Evolutionary conservation across 2,797 vertebrate genomes (phyloP).

Genomic region (Fringilla coelebs): DNA sequence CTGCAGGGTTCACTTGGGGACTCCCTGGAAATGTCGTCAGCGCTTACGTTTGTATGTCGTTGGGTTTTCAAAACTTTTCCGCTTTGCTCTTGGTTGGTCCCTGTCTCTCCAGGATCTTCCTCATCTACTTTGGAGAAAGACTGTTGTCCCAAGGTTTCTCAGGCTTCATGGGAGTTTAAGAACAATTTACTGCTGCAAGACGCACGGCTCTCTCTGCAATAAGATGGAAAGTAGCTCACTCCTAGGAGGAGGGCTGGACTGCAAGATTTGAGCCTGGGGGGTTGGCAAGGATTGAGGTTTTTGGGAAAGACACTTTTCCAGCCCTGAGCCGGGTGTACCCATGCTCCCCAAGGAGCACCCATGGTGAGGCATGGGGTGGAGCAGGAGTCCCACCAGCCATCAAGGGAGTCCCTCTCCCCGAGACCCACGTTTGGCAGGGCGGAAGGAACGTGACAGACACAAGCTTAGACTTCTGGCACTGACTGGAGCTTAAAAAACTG

Average conservation of each 20-base stretch:
- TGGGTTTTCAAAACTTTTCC: background rate
- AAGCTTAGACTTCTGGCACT: background rate
- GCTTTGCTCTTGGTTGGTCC: background rate
- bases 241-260: background rate
- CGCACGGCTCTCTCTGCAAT: accelerated
- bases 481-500: background rate
- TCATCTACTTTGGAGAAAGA: background rate
- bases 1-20: background rate
- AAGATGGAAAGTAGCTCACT: accelerated
- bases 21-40: background rate
- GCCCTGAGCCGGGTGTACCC: background rate
- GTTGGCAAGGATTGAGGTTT: background rate
- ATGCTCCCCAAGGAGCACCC: background rate
- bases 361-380: background rate
- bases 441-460: background rate
- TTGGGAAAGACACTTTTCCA: background rate
- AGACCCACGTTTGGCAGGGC: background rate
- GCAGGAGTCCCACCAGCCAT: background rate
- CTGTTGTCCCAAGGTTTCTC: background rate
- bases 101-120: background rate
- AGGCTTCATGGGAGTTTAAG: background rate
- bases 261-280: background rate
- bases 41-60: background rate
- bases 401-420: accelerated
- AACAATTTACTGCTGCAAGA: background rate